Base-by-base conservation (phyloP, 1,140 invertebrate species). In the Drosophila simulans region DNA sequence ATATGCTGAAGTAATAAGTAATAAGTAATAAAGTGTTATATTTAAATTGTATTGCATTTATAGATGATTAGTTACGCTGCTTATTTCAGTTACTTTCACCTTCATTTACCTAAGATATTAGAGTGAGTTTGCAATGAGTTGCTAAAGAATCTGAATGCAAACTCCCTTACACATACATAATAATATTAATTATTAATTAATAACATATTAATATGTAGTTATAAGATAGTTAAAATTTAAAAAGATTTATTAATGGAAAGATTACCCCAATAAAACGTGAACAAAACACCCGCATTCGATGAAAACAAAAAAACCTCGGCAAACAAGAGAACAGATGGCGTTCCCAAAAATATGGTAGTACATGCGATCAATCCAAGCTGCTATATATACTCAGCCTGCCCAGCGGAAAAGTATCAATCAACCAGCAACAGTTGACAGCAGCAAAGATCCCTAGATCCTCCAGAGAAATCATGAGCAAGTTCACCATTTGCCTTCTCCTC, bases 391-490 rank as follows among this genome's bases (percentile, higher is more conserved):
- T 0, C 60, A 8, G 11, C 4, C 5, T 1, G 8, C 1, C 31
- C 13, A 12, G 12, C 10, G 31, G 8, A 22, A 25, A n/a, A n/a
- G 4, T 31, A 74, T 52, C 48, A 65, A 53, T 56, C 27, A 42
- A 48, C 11, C 46, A 17, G 12, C 15, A n/a, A 4, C 49, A 27
- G 35, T 40, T 52, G 34, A 31, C 12, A 34, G 5, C 35, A 39
- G n/a, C 11, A 27, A 20, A 55, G 43, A 39, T 39, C 45, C 5
- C 1, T 4, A 42, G 13, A 15, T 8, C 25, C 20, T 0, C 17
- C 12, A 45, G 8, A 42, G 11, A 15, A 35, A 77, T 20, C 64
- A 88, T 89, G 84, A 56, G 56, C 46, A 84, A 89, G 73, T 37
- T 80, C 12, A 84, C 59, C 52, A 53, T 77, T 31, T 58, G 62